phyloP scores from a whole-genome alignment of 1,140 invertebrate genomes.

The Tribolium castaneum region DNA sequence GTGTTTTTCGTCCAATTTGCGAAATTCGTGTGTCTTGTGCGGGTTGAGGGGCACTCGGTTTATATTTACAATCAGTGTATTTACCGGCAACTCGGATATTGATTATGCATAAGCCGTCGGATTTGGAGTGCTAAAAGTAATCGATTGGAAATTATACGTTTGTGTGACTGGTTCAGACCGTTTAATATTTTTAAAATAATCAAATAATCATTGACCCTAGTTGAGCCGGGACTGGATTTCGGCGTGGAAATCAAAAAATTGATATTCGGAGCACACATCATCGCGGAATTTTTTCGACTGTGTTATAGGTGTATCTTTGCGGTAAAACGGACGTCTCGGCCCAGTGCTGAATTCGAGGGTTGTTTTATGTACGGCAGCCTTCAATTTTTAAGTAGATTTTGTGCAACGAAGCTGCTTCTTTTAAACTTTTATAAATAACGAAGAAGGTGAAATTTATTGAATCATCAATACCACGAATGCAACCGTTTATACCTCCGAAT shows the following conservation, averaged over 20 bases:
- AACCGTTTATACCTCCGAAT: slow-evolving; percentile 6
- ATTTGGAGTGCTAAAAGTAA: background rate
- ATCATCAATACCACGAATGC: slow-evolving; percentile 32
- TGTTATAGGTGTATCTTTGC: background rate
- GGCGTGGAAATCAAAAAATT: background rate
- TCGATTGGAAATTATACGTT: background rate
- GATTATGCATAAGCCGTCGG: background rate
- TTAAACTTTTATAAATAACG: slow-evolving; percentile 25
- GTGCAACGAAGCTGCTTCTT: slow-evolving; percentile 26
- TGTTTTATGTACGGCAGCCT: background rate
- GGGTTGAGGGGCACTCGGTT: too few species aligned
- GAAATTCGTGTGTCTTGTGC: too few species aligned
- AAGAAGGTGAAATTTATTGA: slow-evolving; percentile 27
- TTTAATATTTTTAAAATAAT: background rate
- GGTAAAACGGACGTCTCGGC: slow-evolving; percentile 1
- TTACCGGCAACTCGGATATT: background rate
- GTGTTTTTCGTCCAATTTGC: background rate
- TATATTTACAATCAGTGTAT: background rate
- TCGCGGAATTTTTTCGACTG: background rate
- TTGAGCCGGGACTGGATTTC: background rate
- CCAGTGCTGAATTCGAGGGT: slow-evolving; percentile 23
- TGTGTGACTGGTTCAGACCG: background rate
- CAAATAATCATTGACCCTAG: background rate
- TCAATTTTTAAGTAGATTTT: slow-evolving; percentile 33
- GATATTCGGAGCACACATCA: background rate